These are phyloP conservation scores for Cryptophagus acutangulus DNA, from an alignment of 2,888 invertebrate species.

Conservation along the genomic window DNA sequence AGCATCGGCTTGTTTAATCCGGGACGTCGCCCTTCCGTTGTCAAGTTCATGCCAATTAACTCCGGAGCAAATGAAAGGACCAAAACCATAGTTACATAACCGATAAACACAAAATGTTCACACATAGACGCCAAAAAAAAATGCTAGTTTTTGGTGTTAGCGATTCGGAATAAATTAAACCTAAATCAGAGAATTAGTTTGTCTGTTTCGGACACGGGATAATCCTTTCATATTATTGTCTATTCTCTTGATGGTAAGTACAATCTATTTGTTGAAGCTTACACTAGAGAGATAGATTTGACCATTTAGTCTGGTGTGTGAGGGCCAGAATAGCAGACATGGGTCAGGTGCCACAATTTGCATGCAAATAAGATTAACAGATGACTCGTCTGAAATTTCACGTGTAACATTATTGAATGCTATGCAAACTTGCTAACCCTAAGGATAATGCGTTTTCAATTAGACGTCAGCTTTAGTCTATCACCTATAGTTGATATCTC, in stretches of 20 bases:
- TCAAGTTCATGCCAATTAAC: too few relatives aligned
- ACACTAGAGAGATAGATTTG: constrained; percentile 13
- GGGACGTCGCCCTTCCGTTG: too few relatives aligned
- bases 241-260: constrained; percentile 13
- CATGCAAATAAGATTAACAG: constrained; percentile 29
- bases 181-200: constrained; percentile 8
- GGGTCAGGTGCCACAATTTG: constrained; percentile 29
- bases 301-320: too few relatives aligned
- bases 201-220: constrained; percentile 11
- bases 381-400: constrained; percentile 7
- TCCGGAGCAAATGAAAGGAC: too few relatives aligned
- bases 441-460: constrained; percentile 1
- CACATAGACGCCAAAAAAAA: too few relatives aligned
- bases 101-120: too few relatives aligned
- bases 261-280: constrained; percentile 15
- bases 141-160: too few relatives aligned
- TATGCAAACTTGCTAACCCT: constrained; percentile 1
- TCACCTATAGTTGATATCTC: too few relatives aligned
- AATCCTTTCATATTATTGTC: constrained; percentile 15
- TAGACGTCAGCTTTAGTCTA: too few relatives aligned
- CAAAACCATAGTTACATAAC: too few relatives aligned
- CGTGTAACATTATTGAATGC: not conserved
- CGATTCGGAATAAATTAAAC: constrained; percentile 4
- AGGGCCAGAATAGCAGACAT: constrained; percentile 14
- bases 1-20: too few relatives aligned